Evolutionary conservation across 2,888 invertebrate genomes (phyloP).

Genomic region (Acrobasis suavella): DNA sequence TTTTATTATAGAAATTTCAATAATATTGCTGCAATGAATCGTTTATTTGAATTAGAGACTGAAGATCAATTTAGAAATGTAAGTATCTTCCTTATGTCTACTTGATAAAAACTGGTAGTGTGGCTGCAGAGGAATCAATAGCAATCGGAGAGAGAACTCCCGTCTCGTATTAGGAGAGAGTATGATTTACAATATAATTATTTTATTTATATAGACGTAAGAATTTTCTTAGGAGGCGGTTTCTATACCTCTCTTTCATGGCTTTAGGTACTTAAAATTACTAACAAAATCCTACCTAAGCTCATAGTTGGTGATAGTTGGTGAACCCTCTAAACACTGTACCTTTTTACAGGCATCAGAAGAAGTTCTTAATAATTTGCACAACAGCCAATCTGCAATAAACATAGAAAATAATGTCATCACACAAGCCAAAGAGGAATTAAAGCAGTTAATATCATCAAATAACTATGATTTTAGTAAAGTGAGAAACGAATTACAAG

Average conservation of each 20-base stretch:
- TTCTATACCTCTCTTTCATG: too few relatives aligned
- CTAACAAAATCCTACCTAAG: too few relatives aligned
- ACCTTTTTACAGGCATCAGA: conserved; percentile 23
- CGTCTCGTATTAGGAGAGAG: too few relatives aligned
- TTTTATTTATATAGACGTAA: too few relatives aligned
- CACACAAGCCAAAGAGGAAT: conserved; percentile 24
- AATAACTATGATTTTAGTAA: conserved; percentile 24
- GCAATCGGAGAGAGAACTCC: too few relatives aligned
- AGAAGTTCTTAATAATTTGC: conserved; percentile 24
- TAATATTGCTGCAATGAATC: conserved; percentile 4
- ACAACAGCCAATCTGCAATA: conserved; percentile 6
- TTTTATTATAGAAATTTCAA: too few relatives aligned
- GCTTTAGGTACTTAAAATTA: too few relatives aligned
- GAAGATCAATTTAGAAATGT: conserved; percentile 11
- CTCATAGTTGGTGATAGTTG: too few relatives aligned
- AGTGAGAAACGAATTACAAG: conserved; percentile 21
- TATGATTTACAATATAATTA: too few relatives aligned
- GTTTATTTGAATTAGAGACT: neutral
- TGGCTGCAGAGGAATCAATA: too few relatives aligned
- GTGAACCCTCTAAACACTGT: neutral
- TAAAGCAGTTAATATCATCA: conserved; percentile 24
- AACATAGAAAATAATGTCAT: conserved; percentile 22
- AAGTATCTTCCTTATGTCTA: conserved; percentile 2
- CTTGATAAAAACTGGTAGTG: too few relatives aligned
- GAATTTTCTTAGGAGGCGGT: too few relatives aligned